phyloP scores from a whole-genome alignment of 2,113 vertebrate species.

The Elaphurus davidianus region DNA sequence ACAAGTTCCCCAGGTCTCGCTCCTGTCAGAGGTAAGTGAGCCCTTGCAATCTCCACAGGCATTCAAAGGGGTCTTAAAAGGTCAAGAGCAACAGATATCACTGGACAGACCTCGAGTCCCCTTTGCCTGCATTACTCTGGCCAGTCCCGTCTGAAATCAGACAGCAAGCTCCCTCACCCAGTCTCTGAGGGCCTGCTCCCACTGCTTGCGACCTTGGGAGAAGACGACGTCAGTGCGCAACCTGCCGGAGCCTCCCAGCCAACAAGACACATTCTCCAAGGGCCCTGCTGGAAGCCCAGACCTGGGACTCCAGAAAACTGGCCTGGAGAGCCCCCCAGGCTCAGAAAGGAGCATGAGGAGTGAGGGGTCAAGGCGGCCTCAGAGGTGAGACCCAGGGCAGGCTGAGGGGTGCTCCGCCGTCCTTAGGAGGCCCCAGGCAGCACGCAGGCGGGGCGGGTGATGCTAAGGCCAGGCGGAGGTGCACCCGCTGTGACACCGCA shows the following conservation, averaged over 20 bases:
- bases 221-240: background rate
- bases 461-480: background rate
- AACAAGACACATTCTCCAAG: background rate
- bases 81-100: background rate
- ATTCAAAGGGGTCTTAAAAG: background rate
- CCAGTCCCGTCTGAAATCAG: background rate
- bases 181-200: background rate
- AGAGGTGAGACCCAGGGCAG: background rate
- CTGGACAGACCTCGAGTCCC: background rate
- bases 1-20: background rate
- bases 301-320: background rate
- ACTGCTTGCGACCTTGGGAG: background rate
- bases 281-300: background rate
- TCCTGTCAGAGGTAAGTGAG: background rate
- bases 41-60: background rate
- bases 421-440: background rate
- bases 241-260: background rate
- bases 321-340: background rate
- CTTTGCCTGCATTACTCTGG: background rate
- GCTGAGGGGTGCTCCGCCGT: background rate
- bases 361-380: background rate
- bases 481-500: background rate
- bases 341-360: background rate
- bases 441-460: background rate
- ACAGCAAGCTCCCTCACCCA: background rate